Base-by-base conservation (phyloP, 2,888 invertebrate genomes). In the Xanthia icteritia region DNA sequence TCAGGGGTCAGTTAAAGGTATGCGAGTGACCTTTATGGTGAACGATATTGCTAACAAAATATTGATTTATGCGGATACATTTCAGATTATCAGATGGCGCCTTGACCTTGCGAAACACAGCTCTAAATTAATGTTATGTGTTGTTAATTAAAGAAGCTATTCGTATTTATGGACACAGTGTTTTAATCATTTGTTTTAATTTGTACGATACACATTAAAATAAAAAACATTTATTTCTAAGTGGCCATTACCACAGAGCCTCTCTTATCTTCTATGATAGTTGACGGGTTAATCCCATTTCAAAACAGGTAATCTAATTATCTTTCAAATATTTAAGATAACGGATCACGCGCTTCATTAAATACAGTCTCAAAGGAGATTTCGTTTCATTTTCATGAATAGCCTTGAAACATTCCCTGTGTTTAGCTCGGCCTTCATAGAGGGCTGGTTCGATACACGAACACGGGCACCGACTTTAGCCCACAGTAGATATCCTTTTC, bases 381-480 rank as follows among this genome's bases (percentile, higher is more conserved):
- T 79, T 64, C 69, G 58, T 63, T 77, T 87, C 75, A 76, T 66
- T 80, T 89, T 88, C 85, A 83, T 64, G 61, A 76, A 84, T 84
- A 84, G 77, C 85, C 81, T 87, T 87, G 88, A 87, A 86, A 89
- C 80, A 85, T 81, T 87, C 88, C 83, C 78, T 77, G 77, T 70
- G 87, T 80, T 80, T 88, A 86, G 69, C 87, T 88, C 88, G 94
- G 92, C 94, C 94, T 94, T 94, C 92, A 89, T 81, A 86, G 88
- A 79, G 89, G 88, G 88, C 84, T 92, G 93, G 94, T 94, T 95
- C 94, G 93, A 94, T 95, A 94, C 88, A 88, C 90, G 90, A 91
- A 94, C 88, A 89, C 90, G 88, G 91, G 76, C 76, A 90, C 90
- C 86, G 87, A 86, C 90, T 91, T 91, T 89, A 81, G 90, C 91